Base-by-base conservation (phyloP, 1,140 invertebrate species). In the Tetranychus cinnabarinus region DNA sequence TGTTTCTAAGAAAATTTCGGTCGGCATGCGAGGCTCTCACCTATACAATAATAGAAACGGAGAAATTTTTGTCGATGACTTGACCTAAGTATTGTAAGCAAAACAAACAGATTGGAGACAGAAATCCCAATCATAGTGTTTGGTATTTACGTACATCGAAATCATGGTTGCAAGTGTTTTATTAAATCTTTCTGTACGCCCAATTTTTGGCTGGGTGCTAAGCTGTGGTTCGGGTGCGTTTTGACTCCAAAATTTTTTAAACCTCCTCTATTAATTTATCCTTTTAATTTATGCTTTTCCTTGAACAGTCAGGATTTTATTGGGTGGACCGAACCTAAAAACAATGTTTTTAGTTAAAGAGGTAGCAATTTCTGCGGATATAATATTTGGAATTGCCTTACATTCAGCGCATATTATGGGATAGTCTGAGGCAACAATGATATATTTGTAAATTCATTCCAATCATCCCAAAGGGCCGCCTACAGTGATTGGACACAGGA, bases 321-420 rank as follows among this genome's bases (percentile, higher is more conserved):
- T 2, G 0, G 66, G 66, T 45, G 54, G 31, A 1, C 74, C 73
- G 62, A 70, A 75, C 6, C 69, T 61, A 2, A 50, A 36, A 34
- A 74, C 68, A 70, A 72, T 74, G 1, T 57, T 39, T 2, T 62
- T 7, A 15, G 65, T 63, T 12, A 76, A 65, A 7, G 67, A 66
- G 36, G 61, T 31, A 3, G 66, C 42, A 2, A 60, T 36, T 2
- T 45, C 42, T 3, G 12, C 2, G 31, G 61, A 34, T 2, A 5
- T 50, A 23, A 15, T 63, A 56, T 67, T 54, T 33, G 58, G 58
- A 3, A 66, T 12, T 2, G 67, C 60, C 61, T 52, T 64, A 5
- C 61, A 62, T 58, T 67, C 64, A 10, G 46, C 47, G 56, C 58
- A 70, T 62, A 67, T 67, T 10, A 66, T 68, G 34, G 66, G 67